Conservation (phyloP, 2,797 vertebrate species). For the Thripadectes ignobilis region DNA sequence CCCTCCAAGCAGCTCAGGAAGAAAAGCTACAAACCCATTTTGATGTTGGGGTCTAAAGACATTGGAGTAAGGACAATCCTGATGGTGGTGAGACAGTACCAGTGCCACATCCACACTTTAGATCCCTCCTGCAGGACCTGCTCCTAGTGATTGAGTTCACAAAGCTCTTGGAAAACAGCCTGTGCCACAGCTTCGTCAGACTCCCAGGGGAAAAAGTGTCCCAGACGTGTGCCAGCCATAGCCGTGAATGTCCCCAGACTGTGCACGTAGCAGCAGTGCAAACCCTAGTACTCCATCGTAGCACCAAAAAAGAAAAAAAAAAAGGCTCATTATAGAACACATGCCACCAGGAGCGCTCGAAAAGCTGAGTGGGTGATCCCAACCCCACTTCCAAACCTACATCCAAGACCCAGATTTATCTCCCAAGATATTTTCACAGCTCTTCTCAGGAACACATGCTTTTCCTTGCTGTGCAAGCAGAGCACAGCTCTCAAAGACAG, state of each 20-base stretch:
- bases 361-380: constrained; percentile 66
- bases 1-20: neutral
- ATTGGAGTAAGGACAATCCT: neutral
- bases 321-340: neutral
- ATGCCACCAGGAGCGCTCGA: rapidly evolving
- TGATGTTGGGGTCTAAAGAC: neutral
- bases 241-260: neutral
- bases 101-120: rapidly evolving
- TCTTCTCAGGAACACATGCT: constrained; percentile 12
- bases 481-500: neutral
- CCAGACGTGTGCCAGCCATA: rapidly evolving
- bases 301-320: constrained; percentile 6
- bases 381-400: constrained; percentile 52
- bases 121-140: neutral
- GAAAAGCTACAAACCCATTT: neutral
- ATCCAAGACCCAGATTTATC: constrained; percentile 59
- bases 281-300: constrained; percentile 22
- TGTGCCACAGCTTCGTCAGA: rapidly evolving
- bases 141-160: rapidly evolving
- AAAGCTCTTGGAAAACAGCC: neutral
- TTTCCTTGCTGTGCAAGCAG: neutral
- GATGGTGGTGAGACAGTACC: neutral
- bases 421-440: constrained; percentile 44
- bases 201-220: neutral
- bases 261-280: neutral